These are phyloP conservation scores for Noctua janthe DNA, from an alignment of 2,888 invertebrate genomes.

Conservation along the genomic window DNA sequence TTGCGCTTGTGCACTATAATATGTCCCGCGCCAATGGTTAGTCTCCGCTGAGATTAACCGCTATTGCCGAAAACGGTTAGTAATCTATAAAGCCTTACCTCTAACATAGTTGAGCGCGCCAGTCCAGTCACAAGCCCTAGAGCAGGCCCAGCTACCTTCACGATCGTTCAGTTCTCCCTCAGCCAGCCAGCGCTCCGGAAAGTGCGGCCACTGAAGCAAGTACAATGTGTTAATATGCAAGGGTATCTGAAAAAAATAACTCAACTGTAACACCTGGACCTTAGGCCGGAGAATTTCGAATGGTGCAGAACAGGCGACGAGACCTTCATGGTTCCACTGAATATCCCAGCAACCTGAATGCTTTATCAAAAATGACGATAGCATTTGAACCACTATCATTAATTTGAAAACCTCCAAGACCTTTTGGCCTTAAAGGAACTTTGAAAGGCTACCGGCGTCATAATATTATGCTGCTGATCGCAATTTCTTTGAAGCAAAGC, in stretches of 20 bases:
- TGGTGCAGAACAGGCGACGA: too few species aligned
- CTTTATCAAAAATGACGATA: too few species aligned
- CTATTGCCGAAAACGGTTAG: not conserved
- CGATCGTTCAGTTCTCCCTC: constrained; percentile 76
- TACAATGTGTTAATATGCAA: constrained; percentile 47
- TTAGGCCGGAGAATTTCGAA: too few species aligned
- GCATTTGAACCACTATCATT: not conserved
- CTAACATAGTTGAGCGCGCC: constrained; percentile 86
- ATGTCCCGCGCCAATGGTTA: not conserved
- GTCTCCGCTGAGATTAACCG: not conserved
- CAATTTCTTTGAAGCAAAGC: not conserved
- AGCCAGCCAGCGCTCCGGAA: constrained; percentile 86
- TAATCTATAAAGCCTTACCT: constrained; percentile 71
- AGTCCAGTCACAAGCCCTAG: constrained; percentile 84
- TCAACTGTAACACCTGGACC: constrained; percentile 4
- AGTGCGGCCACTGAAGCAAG: constrained; percentile 83
- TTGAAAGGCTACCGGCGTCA: not conserved
- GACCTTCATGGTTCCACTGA: not conserved
- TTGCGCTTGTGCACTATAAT: not conserved
- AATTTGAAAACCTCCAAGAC: not conserved
- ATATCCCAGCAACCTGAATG: not conserved
- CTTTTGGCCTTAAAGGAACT: too few species aligned
- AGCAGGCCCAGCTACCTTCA: constrained; percentile 76
- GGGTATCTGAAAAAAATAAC: constrained; percentile 56
- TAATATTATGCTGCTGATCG: not conserved